These are phyloP conservation scores for Neria commutata DNA, from an alignment of 2,888 invertebrate genomes.

Conservation along the genomic window DNA sequence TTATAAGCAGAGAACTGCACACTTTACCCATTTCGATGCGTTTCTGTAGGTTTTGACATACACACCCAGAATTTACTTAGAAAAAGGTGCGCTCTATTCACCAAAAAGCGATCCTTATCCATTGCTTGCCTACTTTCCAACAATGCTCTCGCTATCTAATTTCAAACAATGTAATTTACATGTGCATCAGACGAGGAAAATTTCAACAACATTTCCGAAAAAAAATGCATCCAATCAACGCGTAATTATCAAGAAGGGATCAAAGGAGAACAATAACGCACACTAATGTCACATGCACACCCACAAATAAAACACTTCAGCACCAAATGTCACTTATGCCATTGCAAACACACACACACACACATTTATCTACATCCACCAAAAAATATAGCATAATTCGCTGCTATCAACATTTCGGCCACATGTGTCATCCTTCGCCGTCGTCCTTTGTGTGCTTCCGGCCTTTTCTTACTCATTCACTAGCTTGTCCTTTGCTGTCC, in stretches of 20 bases:
- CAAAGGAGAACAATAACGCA: too few species aligned
- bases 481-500: neutral
- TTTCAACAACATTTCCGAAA: neutral
- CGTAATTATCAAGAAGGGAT: neutral
- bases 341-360: neutral
- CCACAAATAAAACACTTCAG: neutral
- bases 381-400: neutral
- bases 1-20: too few species aligned
- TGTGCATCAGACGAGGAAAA: neutral
- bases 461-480: neutral
- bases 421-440: neutral
- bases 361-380: neutral
- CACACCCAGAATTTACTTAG: neutral
- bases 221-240: neutral
- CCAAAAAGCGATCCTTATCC: neutral
- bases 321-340: neutral
- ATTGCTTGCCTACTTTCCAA: neutral
- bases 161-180: neutral
- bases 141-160: neutral
- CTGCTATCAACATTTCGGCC: neutral
- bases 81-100: neutral
- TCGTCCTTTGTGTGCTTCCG: too few species aligned
- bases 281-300: neutral
- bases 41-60: neutral
- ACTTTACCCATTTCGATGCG: too few species aligned